Percentiles rank a stretch among this genome's conserved stretches.
These are phyloP conservation scores for Heterodera filipjevi DNA, from an alignment of 2,888 invertebrate genomes.

Conservation along the genomic window DNA sequence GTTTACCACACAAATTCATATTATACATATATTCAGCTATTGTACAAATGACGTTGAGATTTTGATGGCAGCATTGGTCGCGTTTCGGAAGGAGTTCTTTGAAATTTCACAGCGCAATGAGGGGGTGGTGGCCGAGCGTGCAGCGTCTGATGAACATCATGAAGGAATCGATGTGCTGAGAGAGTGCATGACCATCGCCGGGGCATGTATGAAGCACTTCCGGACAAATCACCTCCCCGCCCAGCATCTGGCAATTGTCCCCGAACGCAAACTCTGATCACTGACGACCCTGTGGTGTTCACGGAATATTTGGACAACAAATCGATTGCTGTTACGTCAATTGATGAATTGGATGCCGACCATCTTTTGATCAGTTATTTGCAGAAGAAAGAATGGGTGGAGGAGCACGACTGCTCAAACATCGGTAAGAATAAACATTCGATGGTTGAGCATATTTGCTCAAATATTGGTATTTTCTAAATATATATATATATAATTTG, in stretches of 20 bases:
- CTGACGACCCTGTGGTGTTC: neutral
- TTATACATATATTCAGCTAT: too few relatives aligned
- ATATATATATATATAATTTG: too few relatives aligned
- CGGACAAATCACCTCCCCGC: neutral
- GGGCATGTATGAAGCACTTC: neutral
- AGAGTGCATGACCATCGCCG: neutral
- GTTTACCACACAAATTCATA: too few relatives aligned
- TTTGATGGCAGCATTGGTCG: neutral
- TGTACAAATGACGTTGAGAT: neutral
- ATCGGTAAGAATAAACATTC: too few relatives aligned
- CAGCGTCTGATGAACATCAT: neutral
- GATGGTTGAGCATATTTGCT: too few relatives aligned
- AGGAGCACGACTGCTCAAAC: neutral
- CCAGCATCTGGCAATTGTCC: neutral
- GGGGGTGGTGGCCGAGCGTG: neutral
- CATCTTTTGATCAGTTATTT: neutral
- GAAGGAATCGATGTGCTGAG: neutral
- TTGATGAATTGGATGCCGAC: neutral
- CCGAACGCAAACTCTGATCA: conserved; percentile 6
- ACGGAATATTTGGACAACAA: conserved; percentile 14
- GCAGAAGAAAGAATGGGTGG: conserved; percentile 18
- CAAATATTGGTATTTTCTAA: too few relatives aligned
- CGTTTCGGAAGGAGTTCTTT: neutral
- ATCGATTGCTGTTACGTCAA: neutral
- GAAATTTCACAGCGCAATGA: neutral